Conservation (phyloP, 2,888 invertebrate species). For the Mycalesis mineus region DNA sequence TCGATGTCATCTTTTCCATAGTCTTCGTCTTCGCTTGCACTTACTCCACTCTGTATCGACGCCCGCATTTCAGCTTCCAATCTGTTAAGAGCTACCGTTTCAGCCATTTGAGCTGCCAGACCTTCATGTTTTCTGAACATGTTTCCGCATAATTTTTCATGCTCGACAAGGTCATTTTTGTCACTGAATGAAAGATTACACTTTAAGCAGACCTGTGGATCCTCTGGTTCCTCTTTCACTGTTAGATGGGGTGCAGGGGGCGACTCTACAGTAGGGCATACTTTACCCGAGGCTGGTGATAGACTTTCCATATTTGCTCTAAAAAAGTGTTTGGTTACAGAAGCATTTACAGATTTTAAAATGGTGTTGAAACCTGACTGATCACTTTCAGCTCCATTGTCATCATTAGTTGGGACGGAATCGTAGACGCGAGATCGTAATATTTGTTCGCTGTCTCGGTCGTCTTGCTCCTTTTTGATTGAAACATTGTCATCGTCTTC, state of each 20-base stretch:
- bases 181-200: conserved; percentile 79
- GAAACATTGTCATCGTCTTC: conserved; percentile 75
- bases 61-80: conserved; percentile 71
- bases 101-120: conserved; percentile 87
- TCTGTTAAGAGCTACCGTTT: conserved; percentile 79
- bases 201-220: conserved; percentile 73
- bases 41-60: conserved; percentile 70
- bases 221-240: conserved; percentile 62
- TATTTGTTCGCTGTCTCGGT: conserved; percentile 45
- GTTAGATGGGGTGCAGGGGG: conserved; percentile 48
- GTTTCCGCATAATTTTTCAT: conserved; percentile 82
- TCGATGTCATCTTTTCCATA: conserved; percentile 70
- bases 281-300: conserved; percentile 75
- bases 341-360: conserved; percentile 84
- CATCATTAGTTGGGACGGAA: conserved; percentile 55
- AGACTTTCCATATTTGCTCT: conserved; percentile 83
- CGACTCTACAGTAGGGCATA: conserved; percentile 59
- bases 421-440: conserved; percentile 48
- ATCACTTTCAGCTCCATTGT: conserved; percentile 49
- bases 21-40: conserved; percentile 82
- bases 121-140: conserved; percentile 82
- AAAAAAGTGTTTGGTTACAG: conserved; percentile 85
- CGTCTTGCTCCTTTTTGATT: conserved; percentile 69
- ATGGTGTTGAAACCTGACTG: conserved; percentile 84
- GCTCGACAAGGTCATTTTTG: conserved; percentile 81